phyloP scores from a whole-genome alignment of 2,888 invertebrate species.

The Agonopterix alstromeriana region DNA sequence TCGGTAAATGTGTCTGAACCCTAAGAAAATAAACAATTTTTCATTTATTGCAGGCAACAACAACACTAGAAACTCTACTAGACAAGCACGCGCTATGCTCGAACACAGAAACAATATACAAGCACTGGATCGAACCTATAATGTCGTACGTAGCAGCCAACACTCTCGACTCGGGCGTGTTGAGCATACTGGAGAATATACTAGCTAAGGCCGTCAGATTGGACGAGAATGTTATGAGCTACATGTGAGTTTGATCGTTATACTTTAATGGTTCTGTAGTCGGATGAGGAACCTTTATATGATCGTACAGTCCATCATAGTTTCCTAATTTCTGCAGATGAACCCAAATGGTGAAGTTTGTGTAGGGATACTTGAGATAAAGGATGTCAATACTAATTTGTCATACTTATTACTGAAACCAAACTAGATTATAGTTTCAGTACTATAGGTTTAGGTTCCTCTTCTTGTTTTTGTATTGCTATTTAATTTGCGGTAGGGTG shows the following conservation, averaged over 20 bases:
- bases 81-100: slow-evolving; percentile 22
- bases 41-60: slow-evolving; percentile 30
- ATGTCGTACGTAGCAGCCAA: slow-evolving; percentile 17
- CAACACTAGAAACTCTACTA: slow-evolving; percentile 37
- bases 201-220: slow-evolving; percentile 33
- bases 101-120: slow-evolving; percentile 14
- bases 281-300: no score
- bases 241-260: slow-evolving; percentile 33
- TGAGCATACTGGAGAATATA: slow-evolving; percentile 35
- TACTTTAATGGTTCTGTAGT: not conserved
- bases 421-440: no score
- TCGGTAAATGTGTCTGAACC: no score
- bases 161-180: slow-evolving; percentile 21
- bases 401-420: no score
- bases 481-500: no score
- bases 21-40: not conserved
- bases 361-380: no score
- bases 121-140: slow-evolving; percentile 30
- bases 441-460: no score
- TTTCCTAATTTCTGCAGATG: no score
- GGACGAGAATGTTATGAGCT: slow-evolving; percentile 27
- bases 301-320: no score
- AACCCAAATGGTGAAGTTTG: not conserved
- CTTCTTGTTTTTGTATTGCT: no score
- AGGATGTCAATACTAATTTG: no score